These are phyloP conservation scores for Tenthredo notha DNA, from an alignment of 2,888 invertebrate species.

Conservation along the genomic window DNA sequence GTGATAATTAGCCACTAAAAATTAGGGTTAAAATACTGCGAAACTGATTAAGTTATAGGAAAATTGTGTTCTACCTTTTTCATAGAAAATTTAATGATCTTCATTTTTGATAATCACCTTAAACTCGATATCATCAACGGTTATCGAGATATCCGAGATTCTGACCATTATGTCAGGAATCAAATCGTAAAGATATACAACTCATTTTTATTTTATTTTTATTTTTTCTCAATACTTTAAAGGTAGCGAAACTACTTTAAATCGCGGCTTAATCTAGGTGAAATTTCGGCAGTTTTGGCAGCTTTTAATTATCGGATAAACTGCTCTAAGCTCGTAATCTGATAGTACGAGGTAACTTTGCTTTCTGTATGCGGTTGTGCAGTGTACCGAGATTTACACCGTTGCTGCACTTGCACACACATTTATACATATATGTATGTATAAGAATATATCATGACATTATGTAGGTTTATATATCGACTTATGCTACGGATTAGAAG, in stretches of 20 bases:
- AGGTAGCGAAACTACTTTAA: not conserved
- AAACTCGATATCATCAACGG: not conserved
- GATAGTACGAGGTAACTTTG: constrained; percentile 21
- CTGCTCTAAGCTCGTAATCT: constrained; percentile 32
- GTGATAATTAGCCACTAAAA: not conserved
- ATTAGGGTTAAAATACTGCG: not conserved
- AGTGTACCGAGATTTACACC: constrained; percentile 28
- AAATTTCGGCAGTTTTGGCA: not conserved
- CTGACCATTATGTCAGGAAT: no score
- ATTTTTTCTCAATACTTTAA: no score
- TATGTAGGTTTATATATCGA: not conserved
- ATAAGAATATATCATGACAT: not conserved
- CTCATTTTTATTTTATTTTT: no score
- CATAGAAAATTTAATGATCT: not conserved
- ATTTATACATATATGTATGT: not conserved
- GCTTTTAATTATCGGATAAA: constrained; percentile 41
- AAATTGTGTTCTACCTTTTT: not conserved
- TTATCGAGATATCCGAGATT: not conserved
- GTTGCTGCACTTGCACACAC: not conserved
- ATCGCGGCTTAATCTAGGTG: not conserved
- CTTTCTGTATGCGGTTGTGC: constrained; percentile 17
- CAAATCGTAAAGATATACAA: no score
- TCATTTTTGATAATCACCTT: not conserved
- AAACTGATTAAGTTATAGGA: not conserved
- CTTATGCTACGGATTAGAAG: not conserved